phyloP scores from a whole-genome alignment of 2,113 vertebrate genomes.

The Tachysurus vachellii region DNA sequence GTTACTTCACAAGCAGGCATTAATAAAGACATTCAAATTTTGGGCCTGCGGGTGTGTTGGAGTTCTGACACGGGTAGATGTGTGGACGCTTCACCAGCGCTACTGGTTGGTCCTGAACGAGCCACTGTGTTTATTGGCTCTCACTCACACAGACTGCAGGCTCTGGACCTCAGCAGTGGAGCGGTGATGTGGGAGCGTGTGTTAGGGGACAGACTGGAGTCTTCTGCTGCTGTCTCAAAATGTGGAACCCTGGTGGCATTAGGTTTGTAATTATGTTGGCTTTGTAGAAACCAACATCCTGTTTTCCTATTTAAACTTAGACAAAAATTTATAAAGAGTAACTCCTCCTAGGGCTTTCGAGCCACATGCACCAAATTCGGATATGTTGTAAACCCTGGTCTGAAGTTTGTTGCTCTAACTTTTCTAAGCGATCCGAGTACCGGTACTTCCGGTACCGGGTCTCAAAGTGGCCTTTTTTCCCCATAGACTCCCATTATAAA shows the following conservation, averaged over 20 bases:
- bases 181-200: slow-evolving; percentile 84
- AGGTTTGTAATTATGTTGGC: slow-evolving; percentile 81
- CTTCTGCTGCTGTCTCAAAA: slow-evolving; percentile 83
- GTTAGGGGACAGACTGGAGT: slow-evolving; percentile 88
- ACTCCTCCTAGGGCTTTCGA: too few relatives aligned
- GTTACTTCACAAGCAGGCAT: not conserved
- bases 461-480: too few relatives aligned
- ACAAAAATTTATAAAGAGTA: too few relatives aligned
- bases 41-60: slow-evolving; percentile 78
- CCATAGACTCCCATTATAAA: too few relatives aligned
- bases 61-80: slow-evolving; percentile 86
- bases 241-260: slow-evolving; percentile 85
- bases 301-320: too few relatives aligned
- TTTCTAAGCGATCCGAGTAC: too few relatives aligned
- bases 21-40: not conserved
- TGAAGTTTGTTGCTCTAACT: too few relatives aligned
- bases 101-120: slow-evolving; percentile 65
- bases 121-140: slow-evolving; percentile 84
- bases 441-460: too few relatives aligned
- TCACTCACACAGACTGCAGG: slow-evolving; percentile 87
- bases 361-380: too few relatives aligned
- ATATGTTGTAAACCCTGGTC: too few relatives aligned
- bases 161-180: slow-evolving; percentile 80
- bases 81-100: slow-evolving; percentile 89
- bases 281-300: too few relatives aligned